phyloP scores from a whole-genome alignment of 1,140 invertebrate species.

The Bombus confusus region DNA sequence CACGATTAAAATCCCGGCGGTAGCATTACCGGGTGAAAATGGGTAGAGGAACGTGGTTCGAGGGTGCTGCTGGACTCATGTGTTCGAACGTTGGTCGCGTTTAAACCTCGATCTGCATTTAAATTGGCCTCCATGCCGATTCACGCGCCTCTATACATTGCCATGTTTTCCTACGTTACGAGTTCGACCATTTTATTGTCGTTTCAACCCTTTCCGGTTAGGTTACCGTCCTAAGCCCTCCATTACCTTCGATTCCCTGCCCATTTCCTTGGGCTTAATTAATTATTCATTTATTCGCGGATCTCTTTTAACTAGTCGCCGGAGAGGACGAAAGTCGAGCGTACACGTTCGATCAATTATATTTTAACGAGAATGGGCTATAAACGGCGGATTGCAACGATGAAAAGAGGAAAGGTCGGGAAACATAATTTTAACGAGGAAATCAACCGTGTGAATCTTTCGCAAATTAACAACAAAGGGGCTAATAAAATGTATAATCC shows the following conservation, averaged over 20 bases:
- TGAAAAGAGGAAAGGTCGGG: background rate
- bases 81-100: constrained; percentile 66
- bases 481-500: constrained; percentile 1
- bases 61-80: constrained; percentile 55
- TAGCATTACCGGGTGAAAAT: constrained; percentile 63
- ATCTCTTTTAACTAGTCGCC: constrained; percentile 20
- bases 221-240: constrained; percentile 57
- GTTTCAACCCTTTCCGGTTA: constrained; percentile 46
- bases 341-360: constrained; percentile 25
- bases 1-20: constrained; percentile 72
- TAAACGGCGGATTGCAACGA: background rate
- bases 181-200: constrained; percentile 61
- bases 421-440: background rate
- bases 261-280: constrained; percentile 67
- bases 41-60: constrained; percentile 21
- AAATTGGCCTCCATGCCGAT: constrained; percentile 68
- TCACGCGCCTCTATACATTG: constrained; percentile 45
- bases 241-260: constrained; percentile 63
- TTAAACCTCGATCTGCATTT: constrained; percentile 74
- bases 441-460: background rate
- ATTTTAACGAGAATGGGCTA: constrained; percentile 9
- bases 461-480: constrained; percentile 12
- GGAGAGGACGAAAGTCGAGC: background rate
- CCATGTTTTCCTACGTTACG: constrained; percentile 60
- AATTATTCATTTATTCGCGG: constrained; percentile 64